phyloP scores from a whole-genome alignment of 1,140 invertebrate genomes.

The Pseudomyrmex pallidus region DNA sequence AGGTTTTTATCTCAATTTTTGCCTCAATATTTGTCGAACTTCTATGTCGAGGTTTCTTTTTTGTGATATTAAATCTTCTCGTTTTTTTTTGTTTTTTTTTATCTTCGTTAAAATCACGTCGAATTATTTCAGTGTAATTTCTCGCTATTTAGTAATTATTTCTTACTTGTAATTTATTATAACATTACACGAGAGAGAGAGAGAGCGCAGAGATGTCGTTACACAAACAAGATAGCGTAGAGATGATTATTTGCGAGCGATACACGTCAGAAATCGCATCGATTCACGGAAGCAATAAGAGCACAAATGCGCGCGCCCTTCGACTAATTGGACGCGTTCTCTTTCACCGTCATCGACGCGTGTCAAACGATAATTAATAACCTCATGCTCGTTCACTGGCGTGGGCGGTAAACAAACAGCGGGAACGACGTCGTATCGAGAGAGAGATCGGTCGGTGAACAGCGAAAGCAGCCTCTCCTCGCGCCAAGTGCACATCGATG shows the following conservation, averaged over 20 bases:
- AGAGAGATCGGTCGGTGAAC: slow-evolving; percentile 51
- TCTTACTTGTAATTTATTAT: too few relatives aligned
- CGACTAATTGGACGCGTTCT: slow-evolving; percentile 61
- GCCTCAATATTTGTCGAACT: not conserved
- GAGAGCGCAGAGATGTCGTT: not conserved
- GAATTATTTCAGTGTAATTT: too few relatives aligned
- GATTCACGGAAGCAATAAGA: slow-evolving; percentile 36
- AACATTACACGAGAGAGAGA: too few relatives aligned
- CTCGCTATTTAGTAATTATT: too few relatives aligned
- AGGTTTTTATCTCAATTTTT: not conserved
- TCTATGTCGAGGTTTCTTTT: too few relatives aligned
- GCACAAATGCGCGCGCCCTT: slow-evolving; percentile 38
- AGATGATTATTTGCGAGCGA: slow-evolving; percentile 27
- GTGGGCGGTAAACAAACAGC: slow-evolving; percentile 70
- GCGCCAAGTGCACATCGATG: slow-evolving; percentile 37
- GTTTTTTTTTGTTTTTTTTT: too few relatives aligned
- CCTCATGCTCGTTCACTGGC: slow-evolving; percentile 58
- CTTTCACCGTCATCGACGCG: slow-evolving; percentile 61
- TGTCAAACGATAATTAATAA: slow-evolving; percentile 76
- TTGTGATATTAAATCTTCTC: too few relatives aligned
- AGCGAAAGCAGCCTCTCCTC: slow-evolving; percentile 48
- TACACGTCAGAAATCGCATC: slow-evolving; percentile 41
- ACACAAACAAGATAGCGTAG: not conserved
- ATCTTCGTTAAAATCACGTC: too few relatives aligned
- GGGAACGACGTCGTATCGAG: slow-evolving; percentile 47